Evolutionary conservation across 2,113 vertebrate species (phyloP).

Genomic region (Microcebus lehilahytsara): DNA sequence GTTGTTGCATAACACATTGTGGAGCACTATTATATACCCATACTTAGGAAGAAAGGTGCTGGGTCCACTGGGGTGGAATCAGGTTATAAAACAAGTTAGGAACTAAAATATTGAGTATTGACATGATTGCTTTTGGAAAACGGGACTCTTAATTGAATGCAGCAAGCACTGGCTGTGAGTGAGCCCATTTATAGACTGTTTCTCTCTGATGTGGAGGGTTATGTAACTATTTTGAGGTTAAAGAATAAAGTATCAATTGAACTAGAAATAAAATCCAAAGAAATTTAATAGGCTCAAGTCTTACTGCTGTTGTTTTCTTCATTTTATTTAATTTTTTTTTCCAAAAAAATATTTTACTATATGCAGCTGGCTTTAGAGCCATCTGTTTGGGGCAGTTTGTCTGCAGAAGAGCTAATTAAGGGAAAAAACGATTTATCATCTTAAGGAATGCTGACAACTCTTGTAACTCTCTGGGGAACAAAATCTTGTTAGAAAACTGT

Average conservation of each 20-base stretch:
- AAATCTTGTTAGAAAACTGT: slow-evolving; percentile 2
- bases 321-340: background rate
- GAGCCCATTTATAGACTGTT: rapidly evolving
- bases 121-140: background rate
- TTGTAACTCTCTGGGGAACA: background rate
- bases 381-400: slow-evolving; percentile 47
- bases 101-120: background rate
- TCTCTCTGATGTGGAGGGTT: background rate
- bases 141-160: rapidly evolving
- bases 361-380: background rate
- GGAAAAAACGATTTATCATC: slow-evolving; percentile 39
- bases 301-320: slow-evolving; percentile 18
- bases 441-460: slow-evolving; percentile 35
- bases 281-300: background rate
- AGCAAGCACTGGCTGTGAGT: rapidly evolving
- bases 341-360: background rate
- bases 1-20: background rate
- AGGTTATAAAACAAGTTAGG: background rate
- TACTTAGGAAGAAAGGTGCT: background rate
- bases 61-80: background rate
- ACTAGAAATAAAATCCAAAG: slow-evolving; percentile 13
- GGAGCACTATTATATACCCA: background rate
- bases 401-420: slow-evolving; percentile 63
- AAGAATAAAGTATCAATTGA: background rate
- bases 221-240: background rate